Conservation (phyloP, 2,113 vertebrate species). For the Excalfactoria chinensis region DNA sequence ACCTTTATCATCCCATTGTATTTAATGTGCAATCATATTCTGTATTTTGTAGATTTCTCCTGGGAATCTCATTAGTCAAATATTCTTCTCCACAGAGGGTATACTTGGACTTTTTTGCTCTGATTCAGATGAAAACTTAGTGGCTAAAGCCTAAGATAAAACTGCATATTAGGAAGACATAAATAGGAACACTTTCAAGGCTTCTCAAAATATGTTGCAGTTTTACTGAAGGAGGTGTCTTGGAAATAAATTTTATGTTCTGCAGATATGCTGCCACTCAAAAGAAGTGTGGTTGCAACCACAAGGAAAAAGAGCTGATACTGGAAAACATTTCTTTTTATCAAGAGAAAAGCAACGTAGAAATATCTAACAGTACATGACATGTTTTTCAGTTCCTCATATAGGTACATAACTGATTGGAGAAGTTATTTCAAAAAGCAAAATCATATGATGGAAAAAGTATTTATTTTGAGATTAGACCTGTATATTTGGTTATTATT, state of each 20-base stretch:
- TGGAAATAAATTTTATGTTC: neutral
- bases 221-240: neutral
- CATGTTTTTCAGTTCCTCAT: neutral
- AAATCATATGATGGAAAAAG: neutral
- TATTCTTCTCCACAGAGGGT: neutral
- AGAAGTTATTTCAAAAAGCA: neutral
- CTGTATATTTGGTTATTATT: neutral
- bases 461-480: neutral
- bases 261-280: neutral
- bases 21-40: neutral
- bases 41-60: neutral
- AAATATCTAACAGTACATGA: neutral
- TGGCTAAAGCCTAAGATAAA: neutral
- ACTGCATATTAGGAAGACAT: neutral
- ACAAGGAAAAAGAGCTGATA: neutral
- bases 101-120: neutral
- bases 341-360: neutral
- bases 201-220: neutral
- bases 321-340: neutral
- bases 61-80: neutral
- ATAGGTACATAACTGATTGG: neutral
- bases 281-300: neutral
- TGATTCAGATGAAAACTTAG: neutral
- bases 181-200: neutral
- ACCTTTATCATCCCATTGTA: no score